phyloP scores from a whole-genome alignment of 2,113 vertebrate species.

The Fregata magnificens region DNA sequence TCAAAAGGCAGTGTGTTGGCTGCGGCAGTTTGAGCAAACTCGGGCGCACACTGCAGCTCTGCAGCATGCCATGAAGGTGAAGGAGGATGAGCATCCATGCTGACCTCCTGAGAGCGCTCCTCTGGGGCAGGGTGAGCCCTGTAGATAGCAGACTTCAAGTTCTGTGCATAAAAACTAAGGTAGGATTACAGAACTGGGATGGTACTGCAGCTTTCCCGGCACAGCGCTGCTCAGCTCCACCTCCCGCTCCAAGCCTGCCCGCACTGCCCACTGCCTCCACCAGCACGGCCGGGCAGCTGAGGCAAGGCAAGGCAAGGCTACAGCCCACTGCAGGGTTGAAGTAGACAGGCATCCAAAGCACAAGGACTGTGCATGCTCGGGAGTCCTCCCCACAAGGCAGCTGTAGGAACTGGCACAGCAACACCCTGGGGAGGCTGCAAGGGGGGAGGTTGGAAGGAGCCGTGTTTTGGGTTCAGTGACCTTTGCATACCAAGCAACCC shows the following conservation, averaged over 20 bases:
- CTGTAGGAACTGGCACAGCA: background rate
- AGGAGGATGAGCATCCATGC: background rate
- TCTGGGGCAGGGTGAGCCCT: too few relatives aligned
- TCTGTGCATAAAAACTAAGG: background rate
- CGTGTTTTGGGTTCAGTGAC: background rate
- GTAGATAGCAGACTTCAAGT: background rate
- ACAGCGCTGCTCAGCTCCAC: background rate
- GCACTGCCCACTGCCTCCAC: background rate
- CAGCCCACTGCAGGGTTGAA: background rate
- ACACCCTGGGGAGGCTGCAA: too few relatives aligned
- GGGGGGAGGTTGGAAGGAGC: background rate
- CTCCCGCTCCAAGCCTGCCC: background rate
- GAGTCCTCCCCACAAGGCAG: background rate
- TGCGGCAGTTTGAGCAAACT: background rate
- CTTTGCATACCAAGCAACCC: background rate
- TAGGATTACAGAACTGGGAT: background rate
- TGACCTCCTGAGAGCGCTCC: background rate
- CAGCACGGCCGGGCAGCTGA: background rate
- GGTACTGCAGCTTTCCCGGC: too few relatives aligned
- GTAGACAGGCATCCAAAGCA: background rate
- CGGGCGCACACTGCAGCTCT: rapidly evolving
- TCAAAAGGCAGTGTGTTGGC: background rate
- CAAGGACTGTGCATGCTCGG: too few relatives aligned
- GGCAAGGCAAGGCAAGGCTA: background rate
- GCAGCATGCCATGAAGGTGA: background rate